Percentiles rank a stretch among this genome's conserved stretches.
Conservation (phyloP, 2,113 vertebrate species). For the Proterorhinus semilunaris region DNA sequence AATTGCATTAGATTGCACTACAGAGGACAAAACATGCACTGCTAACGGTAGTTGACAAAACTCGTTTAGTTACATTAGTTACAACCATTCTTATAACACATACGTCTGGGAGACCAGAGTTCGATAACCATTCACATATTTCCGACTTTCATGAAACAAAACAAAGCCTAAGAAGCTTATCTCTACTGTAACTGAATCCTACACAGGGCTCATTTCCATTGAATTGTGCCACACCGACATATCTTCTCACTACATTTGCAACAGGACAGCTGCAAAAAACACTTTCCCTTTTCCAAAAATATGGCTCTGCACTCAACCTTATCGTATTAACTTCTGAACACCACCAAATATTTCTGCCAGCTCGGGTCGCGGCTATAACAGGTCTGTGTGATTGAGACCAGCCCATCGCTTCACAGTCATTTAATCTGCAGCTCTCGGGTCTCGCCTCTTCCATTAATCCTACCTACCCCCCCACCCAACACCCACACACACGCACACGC, state of each 20-base stretch:
- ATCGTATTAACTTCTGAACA: constrained; percentile 26
- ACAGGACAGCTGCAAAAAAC: constrained; percentile 2
- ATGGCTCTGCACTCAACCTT: constrained; percentile 26
- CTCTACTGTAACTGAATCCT: not conserved
- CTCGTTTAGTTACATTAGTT: too few species aligned
- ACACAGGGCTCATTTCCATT: not conserved
- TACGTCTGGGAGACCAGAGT: too few species aligned
- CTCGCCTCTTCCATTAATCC: constrained; percentile 49
- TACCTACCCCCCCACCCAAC: constrained; percentile 35
- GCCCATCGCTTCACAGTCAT: constrained; percentile 57
- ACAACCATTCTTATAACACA: too few species aligned
- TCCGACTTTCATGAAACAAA: too few species aligned
- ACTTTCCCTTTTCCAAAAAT: constrained; percentile 16
- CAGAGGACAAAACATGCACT: too few species aligned
- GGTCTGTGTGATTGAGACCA: constrained; percentile 49
- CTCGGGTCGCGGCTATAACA: constrained; percentile 18
- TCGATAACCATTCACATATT: too few species aligned
- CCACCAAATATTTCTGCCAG: constrained; percentile 32
- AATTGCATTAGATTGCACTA: too few species aligned
- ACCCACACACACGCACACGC: constrained; percentile 27
- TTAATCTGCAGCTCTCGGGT: constrained; percentile 51
- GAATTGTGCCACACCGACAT: not conserved
- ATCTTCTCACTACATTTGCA: constrained; percentile 2
- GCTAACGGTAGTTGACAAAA: too few species aligned
- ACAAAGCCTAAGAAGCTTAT: too few species aligned